phyloP scores from a whole-genome alignment of 1,140 invertebrate species.

The Littorina saxatilis region DNA sequence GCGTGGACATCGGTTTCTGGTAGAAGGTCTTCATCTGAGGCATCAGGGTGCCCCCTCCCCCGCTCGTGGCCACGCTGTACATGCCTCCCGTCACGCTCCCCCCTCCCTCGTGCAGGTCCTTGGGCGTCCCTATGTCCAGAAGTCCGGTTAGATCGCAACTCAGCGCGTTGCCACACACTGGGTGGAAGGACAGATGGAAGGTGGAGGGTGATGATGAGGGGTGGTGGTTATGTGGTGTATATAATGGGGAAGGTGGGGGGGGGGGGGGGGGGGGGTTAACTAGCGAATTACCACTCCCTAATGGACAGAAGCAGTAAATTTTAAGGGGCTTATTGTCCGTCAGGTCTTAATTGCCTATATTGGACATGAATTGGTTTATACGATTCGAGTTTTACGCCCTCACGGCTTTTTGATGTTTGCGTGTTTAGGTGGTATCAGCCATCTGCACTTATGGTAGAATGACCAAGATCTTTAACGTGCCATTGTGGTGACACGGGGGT shows the following conservation, averaged over 20 bases:
- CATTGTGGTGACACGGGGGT: no score
- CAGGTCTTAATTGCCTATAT: no score
- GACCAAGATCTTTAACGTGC: no score
- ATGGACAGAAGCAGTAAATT: no score
- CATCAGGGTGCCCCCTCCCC: constrained; percentile 54
- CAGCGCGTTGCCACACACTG: background rate
- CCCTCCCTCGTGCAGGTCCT: constrained; percentile 53
- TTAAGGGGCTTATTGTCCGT: no score
- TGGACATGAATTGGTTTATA: no score
- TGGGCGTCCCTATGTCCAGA: constrained; percentile 52
- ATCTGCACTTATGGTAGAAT: no score
- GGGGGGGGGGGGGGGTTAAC: background rate
- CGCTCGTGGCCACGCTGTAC: constrained; percentile 48
- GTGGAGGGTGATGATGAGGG: no score
- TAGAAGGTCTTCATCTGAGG: constrained; percentile 85
- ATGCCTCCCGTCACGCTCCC: constrained; percentile 3
- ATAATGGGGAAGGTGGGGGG: background rate
- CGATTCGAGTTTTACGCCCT: no score
- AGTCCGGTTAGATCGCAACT: constrained; percentile 66
- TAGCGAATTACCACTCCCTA: no score
- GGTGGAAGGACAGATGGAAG: constrained; percentile 2
- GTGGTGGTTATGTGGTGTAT: background rate
- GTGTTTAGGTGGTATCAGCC: no score
- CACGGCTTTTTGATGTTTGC: no score
- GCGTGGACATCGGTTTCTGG: constrained; percentile 77